Evolutionary conservation across 2,113 vertebrate genomes (phyloP).

Genomic region (Limanda limanda): DNA sequence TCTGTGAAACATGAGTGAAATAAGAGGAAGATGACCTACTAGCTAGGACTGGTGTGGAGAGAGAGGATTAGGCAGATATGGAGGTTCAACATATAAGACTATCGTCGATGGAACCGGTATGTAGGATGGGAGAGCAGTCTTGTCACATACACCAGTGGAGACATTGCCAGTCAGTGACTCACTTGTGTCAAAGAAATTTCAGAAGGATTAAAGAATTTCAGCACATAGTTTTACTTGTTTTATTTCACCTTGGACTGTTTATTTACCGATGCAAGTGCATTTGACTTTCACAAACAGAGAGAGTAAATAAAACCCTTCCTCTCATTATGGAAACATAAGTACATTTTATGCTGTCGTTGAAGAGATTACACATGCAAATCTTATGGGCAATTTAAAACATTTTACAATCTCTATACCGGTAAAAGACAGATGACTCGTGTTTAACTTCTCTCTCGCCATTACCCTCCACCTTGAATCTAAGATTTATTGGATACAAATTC

Average conservation of each 20-base stretch:
- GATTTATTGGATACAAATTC: constrained; percentile 38
- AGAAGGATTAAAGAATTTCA: neutral
- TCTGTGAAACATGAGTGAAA: too few species aligned
- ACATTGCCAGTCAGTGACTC: neutral
- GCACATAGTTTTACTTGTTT: neutral
- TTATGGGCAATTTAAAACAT: constrained; percentile 35
- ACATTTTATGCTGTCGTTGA: constrained; percentile 30
- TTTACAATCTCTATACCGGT: constrained; percentile 32
- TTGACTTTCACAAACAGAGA: constrained; percentile 1
- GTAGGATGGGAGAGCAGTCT: too few species aligned
- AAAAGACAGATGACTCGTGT: constrained; percentile 17
- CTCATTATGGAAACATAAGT: neutral
- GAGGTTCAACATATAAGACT: neutral
- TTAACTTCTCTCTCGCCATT: constrained; percentile 2
- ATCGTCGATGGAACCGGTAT: neutral
- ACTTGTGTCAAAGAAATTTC: neutral
- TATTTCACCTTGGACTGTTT: constrained; percentile 26
- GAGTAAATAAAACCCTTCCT: constrained; percentile 4
- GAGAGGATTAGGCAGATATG: neutral
- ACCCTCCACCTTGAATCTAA: constrained; percentile 30
- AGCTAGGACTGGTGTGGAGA: neutral
- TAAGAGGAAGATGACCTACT: too few species aligned
- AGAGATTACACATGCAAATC: constrained; percentile 14
- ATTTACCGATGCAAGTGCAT: constrained; percentile 20
- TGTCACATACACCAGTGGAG: neutral